A percentile compares a stretch with the other conserved stretches of the same genome.
These are phyloP conservation scores for Oligia latruncula DNA, from an alignment of 2,888 invertebrate species.

Conservation along the genomic window DNA sequence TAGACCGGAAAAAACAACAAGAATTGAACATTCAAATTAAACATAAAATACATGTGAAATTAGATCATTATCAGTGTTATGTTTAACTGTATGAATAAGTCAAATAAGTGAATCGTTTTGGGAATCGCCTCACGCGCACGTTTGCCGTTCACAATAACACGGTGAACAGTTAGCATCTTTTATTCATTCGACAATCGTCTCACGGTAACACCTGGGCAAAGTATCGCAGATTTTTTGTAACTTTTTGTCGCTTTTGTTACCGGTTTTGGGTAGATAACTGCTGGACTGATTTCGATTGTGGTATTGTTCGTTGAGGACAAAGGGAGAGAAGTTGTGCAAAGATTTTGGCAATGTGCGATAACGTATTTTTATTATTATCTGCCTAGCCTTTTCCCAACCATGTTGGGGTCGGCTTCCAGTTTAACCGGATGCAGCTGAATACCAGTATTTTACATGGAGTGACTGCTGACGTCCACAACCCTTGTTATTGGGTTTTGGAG, in stretches of 20 bases:
- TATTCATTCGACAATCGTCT: conserved; percentile 60
- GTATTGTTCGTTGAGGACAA: conserved; percentile 25
- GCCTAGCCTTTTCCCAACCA: too few relatives aligned
- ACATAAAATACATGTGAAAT: conserved; percentile 29
- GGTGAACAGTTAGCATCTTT: conserved; percentile 54
- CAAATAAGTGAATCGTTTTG: conserved; percentile 20
- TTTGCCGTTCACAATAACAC: conserved; percentile 20
- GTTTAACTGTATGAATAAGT: conserved; percentile 25
- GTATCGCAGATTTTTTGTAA: conserved; percentile 44
- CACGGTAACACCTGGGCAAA: conserved; percentile 62
- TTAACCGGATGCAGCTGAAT: too few relatives aligned
- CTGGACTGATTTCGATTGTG: conserved; percentile 17
- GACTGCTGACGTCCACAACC: too few relatives aligned
- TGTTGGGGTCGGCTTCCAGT: too few relatives aligned
- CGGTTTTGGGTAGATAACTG: conserved; percentile 9
- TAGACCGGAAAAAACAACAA: conserved; percentile 50
- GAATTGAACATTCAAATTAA: background rate
- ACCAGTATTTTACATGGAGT: too few relatives aligned
- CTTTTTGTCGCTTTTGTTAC: conserved; percentile 26
- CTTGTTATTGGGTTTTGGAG: too few relatives aligned
- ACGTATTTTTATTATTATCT: too few relatives aligned
- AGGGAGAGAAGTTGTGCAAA: conserved; percentile 24
- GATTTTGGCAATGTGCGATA: background rate
- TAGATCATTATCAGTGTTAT: conserved; percentile 23
- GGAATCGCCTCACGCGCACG: conserved; percentile 37